Percentiles rank a stretch among this genome's conserved stretches.
Conservation (phyloP, 2,888 invertebrate genomes). For the Cheilosia soror region DNA sequence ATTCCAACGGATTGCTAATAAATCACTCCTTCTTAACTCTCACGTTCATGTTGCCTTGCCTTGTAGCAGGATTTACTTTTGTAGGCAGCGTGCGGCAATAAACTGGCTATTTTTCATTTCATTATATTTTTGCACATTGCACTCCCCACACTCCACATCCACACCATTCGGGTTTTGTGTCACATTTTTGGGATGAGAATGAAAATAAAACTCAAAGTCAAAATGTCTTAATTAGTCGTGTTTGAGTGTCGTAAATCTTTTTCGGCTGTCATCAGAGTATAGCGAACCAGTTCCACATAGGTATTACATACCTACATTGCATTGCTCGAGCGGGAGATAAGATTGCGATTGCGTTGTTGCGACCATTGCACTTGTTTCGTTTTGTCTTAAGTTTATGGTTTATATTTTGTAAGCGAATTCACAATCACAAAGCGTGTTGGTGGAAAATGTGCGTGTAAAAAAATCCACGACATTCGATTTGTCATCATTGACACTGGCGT, state of each 20-base stretch:
- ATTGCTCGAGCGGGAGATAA: conserved; percentile 46
- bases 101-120: conserved; percentile 7
- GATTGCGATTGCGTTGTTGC: conserved; percentile 15
- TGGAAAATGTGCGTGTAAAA: conserved; percentile 38
- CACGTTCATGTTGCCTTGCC: background rate
- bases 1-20: conserved; percentile 42
- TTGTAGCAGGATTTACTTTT: background rate
- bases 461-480: conserved; percentile 35
- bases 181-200: conserved; percentile 16
- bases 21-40: conserved; percentile 60
- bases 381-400: conserved; percentile 44
- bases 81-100: background rate
- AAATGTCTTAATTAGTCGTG: conserved; percentile 69
- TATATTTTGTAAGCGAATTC: background rate
- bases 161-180: conserved; percentile 38
- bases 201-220: conserved; percentile 16
- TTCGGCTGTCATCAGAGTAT: conserved; percentile 60
- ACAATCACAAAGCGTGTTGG: conserved; percentile 10
- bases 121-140: conserved; percentile 1
- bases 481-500: conserved; percentile 63
- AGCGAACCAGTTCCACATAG: conserved; percentile 37
- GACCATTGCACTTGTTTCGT: conserved; percentile 23
- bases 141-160: background rate
- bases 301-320: no score
- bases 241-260: conserved; percentile 71